Evolutionary conservation across 2,797 vertebrate genomes (phyloP), one percentile per base, ranked within the genome.

Genomic region (Falco berigora): DNA sequence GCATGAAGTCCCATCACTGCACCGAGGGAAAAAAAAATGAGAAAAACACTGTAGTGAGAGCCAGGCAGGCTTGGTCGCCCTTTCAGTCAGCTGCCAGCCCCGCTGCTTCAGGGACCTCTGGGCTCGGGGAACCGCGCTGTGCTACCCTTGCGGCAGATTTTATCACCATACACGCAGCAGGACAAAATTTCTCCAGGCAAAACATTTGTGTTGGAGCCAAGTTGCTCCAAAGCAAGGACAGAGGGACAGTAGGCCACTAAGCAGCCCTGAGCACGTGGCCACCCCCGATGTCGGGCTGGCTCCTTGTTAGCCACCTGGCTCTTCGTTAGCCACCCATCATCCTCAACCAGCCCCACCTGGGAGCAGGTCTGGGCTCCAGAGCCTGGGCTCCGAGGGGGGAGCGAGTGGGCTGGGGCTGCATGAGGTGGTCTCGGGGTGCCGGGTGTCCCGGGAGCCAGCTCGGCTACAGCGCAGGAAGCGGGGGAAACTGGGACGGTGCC

Each of bases 111-210:
- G 47, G n/a, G 34, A 8, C 6, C 6, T 19, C 49, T 32, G 6
- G 1, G 16, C 17, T 44, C 52, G 14, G 40, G 30, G 40, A 47
- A 3, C 62, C 6, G 2, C 24, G 0, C 1, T 9, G 47, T 14
- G 40, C 58, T 49, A 4, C 40, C 32, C 3, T 38, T 12, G 0
- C 1, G 10, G 28, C n/a, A 64, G 16, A 3, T 10, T 1, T 14
- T 11, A 4, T 11, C 66, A 8, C 28, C 5, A 0, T 3, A 11
- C 16, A 0, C 0, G 0, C 13, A 7, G 1, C 34, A 4, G 40
- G 21, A 15, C 40, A 61, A 34, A 7, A 5, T 5, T 10, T 9
- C 46, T 68, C 34, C 75, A 10, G 9, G 5, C 16, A 28, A 15
- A 38, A 40, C 1, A 1, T 7, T 30, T 8, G 11, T 32, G 50